Conservation (phyloP, 2,888 invertebrate species). For the Pseudococcus longispinus region DNA sequence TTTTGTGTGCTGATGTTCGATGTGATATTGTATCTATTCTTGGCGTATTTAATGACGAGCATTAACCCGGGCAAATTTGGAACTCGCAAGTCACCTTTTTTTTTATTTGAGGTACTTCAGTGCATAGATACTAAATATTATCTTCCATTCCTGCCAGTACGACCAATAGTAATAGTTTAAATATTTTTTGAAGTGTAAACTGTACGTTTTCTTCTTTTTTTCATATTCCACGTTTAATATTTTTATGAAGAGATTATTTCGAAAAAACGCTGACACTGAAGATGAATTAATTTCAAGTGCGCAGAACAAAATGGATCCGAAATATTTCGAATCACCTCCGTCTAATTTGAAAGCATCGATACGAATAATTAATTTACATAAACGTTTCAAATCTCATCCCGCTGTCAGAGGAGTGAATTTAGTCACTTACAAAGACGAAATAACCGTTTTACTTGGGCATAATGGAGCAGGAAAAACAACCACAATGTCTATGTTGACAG, state of each 20-base stretch:
- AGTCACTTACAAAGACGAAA: constrained; percentile 81
- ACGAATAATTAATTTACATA: constrained; percentile 61
- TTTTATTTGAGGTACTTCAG: constrained; percentile 11
- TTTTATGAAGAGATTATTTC: background rate
- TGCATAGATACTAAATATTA: no score
- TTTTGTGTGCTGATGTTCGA: background rate
- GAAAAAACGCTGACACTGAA: background rate
- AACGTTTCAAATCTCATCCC: constrained; percentile 60
- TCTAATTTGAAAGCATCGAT: constrained; percentile 62
- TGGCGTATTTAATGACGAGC: background rate
- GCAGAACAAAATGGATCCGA: background rate
- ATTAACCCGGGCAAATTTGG: constrained; percentile 41
- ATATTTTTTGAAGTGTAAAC: background rate
- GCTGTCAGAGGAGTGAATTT: constrained; percentile 76
- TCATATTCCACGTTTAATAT: no score
- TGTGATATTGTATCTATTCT: background rate
- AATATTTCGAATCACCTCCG: constrained; percentile 57
- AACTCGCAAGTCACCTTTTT: constrained; percentile 12
- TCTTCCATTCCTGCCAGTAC: no score
- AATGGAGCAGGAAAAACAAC: constrained; percentile 88
- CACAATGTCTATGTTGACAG: constrained; percentile 75
- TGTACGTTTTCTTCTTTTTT: no score
- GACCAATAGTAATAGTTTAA: no score
- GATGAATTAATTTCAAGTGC: background rate
- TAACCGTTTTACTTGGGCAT: constrained; percentile 85